Evolutionary conservation across 1,140 invertebrate genomes (phyloP).

Genomic region (Rhyzopertha dominica): DNA sequence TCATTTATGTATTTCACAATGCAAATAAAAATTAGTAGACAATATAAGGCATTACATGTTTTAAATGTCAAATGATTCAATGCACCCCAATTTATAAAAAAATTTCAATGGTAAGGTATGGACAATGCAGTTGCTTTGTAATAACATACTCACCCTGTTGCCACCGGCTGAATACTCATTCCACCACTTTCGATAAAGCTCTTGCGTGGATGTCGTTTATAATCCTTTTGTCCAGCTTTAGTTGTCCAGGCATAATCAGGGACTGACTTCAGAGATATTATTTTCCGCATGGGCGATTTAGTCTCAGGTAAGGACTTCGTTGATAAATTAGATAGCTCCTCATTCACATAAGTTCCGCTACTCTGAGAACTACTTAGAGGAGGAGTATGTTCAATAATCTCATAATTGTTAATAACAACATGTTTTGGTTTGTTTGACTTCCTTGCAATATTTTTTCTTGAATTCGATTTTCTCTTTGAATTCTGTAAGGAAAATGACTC

Average conservation of each 20-base stretch:
- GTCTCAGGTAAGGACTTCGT: conserved; percentile 18
- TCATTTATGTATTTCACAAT: too few species aligned
- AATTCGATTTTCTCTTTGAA: conserved; percentile 16
- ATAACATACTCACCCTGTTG: conserved; percentile 45
- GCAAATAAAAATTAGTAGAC: too few species aligned
- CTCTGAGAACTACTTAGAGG: conserved; percentile 29
- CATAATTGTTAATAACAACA: conserved; percentile 36
- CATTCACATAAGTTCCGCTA: conserved; percentile 18
- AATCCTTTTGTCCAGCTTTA: conserved; percentile 51
- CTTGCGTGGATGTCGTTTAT: conserved; percentile 50
- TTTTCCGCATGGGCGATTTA: conserved; percentile 11
- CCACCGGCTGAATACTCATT: conserved; percentile 53
- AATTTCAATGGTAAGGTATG: too few species aligned
- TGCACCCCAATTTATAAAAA: too few species aligned
- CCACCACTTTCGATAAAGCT: conserved; percentile 61
- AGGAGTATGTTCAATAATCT: conserved; percentile 41
- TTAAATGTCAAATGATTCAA: too few species aligned
- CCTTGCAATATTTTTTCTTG: conserved; percentile 19
- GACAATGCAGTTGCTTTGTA: too few species aligned
- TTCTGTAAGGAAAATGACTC: conserved; percentile 31
- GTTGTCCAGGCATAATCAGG: conserved; percentile 42
- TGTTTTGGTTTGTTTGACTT: conserved; percentile 22
- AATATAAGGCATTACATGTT: too few species aligned
- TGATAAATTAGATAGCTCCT: conserved; percentile 17
- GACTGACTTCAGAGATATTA: conserved; percentile 22